A percentile compares a stretch with the other conserved stretches of the same genome.
These are phyloP conservation scores for Puma concolor DNA, from an alignment of 2,113 vertebrate genomes.

Conservation along the genomic window DNA sequence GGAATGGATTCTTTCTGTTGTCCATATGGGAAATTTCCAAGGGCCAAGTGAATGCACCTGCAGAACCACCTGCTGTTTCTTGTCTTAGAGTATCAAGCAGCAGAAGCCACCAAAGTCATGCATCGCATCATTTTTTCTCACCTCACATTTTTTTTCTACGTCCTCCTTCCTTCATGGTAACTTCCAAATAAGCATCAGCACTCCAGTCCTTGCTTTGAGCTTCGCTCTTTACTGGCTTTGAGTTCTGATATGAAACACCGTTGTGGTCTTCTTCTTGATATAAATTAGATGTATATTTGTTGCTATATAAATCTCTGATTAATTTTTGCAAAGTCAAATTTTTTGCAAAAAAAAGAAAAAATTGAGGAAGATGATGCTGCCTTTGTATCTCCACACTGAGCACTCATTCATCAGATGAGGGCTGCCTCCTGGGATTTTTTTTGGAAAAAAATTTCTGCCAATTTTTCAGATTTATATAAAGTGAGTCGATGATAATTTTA, in stretches of 20 bases:
- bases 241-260: neutral
- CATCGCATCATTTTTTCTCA: neutral
- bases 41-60: neutral
- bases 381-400: neutral
- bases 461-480: neutral
- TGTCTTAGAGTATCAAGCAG: neutral
- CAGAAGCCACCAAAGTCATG: neutral
- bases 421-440: neutral
- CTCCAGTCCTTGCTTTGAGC: neutral
- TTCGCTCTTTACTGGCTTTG: neutral
- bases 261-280: neutral
- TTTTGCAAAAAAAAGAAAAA: too few species aligned
- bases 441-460: too few species aligned
- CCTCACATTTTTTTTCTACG: neutral
- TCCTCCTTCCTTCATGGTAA: neutral
- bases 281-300: neutral
- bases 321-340: neutral
- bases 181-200: neutral
- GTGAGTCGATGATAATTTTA: neutral
- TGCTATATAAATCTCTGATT: neutral
- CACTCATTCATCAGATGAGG: neutral
- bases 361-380: neutral
- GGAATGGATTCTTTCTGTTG: neutral
- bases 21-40: neutral
- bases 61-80: neutral